Evolutionary conservation across 2,113 vertebrate genomes (phyloP).

Genomic region (Daphoenositta chrysoptera): DNA sequence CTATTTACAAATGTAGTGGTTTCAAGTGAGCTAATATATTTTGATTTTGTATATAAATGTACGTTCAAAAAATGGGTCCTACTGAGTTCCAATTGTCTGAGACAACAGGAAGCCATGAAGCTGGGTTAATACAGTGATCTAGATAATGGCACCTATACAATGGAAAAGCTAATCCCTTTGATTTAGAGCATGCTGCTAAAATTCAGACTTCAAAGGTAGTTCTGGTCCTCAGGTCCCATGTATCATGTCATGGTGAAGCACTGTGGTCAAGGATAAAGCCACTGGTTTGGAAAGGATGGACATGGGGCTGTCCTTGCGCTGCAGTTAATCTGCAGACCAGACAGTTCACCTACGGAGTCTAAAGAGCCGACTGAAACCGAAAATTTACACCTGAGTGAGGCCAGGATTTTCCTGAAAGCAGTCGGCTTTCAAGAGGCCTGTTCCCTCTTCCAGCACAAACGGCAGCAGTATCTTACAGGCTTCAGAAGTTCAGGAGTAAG

Average conservation of each 20-base stretch:
- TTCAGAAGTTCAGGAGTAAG: not conserved
- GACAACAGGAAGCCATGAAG: not conserved
- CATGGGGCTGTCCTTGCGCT: not conserved
- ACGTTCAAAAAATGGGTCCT: not conserved
- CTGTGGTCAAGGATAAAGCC: accelerated
- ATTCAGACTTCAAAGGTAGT: not conserved
- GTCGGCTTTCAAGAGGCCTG: not conserved
- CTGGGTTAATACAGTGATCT: not conserved
- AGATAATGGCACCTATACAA: not conserved
- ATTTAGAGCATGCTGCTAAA: not conserved
- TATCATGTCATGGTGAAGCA: not conserved
- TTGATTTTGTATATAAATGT: not conserved
- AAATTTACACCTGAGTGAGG: not conserved
- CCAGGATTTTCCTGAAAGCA: not conserved
- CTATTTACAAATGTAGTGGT: not conserved
- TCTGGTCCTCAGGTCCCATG: not conserved
- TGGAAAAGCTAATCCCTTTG: not conserved
- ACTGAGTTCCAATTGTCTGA: not conserved
- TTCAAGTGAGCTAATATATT: not conserved
- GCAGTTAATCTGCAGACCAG: not conserved
- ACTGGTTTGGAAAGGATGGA: not conserved
- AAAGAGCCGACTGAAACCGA: not conserved
- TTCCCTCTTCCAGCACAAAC: not conserved
- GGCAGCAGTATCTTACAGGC: not conserved
- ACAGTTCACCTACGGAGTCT: not conserved